These are phyloP conservation scores for Hydrophis major DNA, from an alignment of 2,797 vertebrate species.

Conservation along the genomic window DNA sequence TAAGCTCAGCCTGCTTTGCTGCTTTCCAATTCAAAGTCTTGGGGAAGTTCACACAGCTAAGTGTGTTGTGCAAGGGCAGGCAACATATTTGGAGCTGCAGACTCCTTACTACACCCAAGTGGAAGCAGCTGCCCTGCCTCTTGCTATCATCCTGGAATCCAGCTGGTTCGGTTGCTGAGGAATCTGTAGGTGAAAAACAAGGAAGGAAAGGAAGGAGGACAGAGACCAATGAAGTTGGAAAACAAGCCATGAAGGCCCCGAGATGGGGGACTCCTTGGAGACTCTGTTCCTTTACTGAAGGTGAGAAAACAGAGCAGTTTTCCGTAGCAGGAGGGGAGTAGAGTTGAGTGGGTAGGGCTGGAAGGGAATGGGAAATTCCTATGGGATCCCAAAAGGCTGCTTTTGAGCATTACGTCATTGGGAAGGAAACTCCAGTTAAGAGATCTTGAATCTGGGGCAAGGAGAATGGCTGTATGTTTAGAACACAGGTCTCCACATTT, in stretches of 20 bases:
- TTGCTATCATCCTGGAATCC: neutral
- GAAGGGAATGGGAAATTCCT: neutral
- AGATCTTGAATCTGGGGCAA: neutral
- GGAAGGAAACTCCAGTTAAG: neutral
- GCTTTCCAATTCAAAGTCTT: neutral
- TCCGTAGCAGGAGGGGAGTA: neutral
- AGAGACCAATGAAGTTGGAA: neutral
- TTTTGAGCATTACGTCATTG: accelerated
- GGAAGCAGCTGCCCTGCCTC: neutral
- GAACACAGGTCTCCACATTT: neutral
- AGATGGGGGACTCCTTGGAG: neutral
- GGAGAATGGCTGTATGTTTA: neutral
- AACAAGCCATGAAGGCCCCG: neutral
- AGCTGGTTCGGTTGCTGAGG: neutral
- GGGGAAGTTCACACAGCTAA: neutral
- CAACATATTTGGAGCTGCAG: neutral
- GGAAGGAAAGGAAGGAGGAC: neutral
- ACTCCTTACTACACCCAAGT: neutral
- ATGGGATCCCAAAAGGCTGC: neutral
- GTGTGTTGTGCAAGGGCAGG: neutral
- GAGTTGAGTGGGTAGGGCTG: neutral
- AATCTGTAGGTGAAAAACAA: neutral
- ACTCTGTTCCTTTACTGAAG: neutral
- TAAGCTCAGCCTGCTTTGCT: neutral
- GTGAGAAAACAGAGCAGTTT: neutral